A percentile compares a stretch with the other conserved stretches of the same genome.
Evolutionary conservation across 2,888 invertebrate species (phyloP).

Genomic region (Dicranocentrus wangi): DNA sequence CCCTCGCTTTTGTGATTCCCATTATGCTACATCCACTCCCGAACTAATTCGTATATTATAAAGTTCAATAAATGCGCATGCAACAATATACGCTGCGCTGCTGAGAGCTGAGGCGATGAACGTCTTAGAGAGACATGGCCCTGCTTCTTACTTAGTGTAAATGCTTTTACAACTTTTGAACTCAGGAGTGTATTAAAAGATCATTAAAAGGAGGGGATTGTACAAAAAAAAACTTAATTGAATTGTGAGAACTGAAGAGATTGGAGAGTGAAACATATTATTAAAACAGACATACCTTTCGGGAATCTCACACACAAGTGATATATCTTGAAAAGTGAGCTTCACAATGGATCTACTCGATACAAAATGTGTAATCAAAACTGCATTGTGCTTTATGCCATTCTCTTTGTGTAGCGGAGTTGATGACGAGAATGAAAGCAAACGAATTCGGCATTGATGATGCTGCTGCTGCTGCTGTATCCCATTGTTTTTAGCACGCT

Average conservation of each 20-base stretch:
- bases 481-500: background rate
- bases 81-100: background rate
- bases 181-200: background rate
- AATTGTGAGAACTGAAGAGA: background rate
- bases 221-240: slow-evolving; percentile 10
- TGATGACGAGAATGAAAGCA: background rate
- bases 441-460: background rate
- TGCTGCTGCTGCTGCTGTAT: background rate
- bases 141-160: no score
- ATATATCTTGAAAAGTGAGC: no score
- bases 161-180: background rate
- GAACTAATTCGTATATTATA: background rate
- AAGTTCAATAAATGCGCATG: background rate
- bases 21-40: background rate
- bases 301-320: no score
- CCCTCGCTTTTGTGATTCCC: background rate
- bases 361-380: no score
- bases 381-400: no score
- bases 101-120: no score
- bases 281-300: no score
- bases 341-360: no score
- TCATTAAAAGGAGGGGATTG: slow-evolving; percentile 8
- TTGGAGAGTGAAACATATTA: no score
- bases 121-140: background rate
- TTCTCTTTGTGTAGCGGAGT: no score